phyloP scores from a whole-genome alignment of 2,888 invertebrate species.

The Lasioglossum villosulum region DNA sequence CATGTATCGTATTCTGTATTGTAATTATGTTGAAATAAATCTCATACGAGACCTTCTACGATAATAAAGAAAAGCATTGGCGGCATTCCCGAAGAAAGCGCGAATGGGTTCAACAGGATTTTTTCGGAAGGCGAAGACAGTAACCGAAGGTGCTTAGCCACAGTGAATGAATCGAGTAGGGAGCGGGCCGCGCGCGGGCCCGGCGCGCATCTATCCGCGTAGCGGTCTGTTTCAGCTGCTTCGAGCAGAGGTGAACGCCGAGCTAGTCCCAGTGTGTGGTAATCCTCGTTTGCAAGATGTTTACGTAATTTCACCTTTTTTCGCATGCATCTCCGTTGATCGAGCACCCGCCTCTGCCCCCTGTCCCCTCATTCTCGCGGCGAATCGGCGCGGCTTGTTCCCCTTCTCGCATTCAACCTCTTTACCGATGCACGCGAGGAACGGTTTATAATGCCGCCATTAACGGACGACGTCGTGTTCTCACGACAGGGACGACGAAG shows the following conservation, averaged over 20 bases:
- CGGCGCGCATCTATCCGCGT: constrained; percentile 21
- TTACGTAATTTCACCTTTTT: constrained; percentile 81
- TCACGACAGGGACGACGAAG: constrained; percentile 48
- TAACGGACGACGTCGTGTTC: constrained; percentile 61
- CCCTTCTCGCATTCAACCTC: constrained; percentile 52
- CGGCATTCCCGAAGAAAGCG: background rate
- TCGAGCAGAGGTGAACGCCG: constrained; percentile 69
- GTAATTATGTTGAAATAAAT: no score
- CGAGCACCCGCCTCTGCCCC: constrained; percentile 47
- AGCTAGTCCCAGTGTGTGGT: constrained; percentile 74
- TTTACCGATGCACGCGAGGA: constrained; percentile 69
- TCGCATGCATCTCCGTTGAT: constrained; percentile 74
- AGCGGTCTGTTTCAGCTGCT: constrained; percentile 58
- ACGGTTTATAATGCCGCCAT: constrained; percentile 68
- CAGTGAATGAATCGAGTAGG: background rate
- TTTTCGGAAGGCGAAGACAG: background rate
- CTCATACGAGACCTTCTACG: no score
- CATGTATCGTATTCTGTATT: no score
- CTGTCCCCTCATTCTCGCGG: background rate
- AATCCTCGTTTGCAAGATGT: constrained; percentile 81
- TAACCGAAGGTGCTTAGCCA: background rate
- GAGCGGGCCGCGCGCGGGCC: background rate
- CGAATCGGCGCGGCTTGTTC: constrained; percentile 9
- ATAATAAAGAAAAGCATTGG: no score
- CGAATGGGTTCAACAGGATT: background rate